Base-by-base conservation (phyloP, 2,113 vertebrate species). In the Mesembrinibis cayennensis region DNA sequence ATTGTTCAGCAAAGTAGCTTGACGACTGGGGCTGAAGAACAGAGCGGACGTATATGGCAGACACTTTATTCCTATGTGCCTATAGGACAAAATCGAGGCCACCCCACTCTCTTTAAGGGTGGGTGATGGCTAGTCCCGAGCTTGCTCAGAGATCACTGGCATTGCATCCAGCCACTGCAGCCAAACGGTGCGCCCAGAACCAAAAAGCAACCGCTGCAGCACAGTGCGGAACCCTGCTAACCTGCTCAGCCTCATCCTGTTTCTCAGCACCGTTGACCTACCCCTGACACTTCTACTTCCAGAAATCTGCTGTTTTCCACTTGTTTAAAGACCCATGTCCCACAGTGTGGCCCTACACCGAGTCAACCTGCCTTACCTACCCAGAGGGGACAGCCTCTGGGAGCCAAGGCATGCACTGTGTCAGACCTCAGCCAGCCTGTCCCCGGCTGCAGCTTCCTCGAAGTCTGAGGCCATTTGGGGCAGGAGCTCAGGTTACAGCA, bases 211-310 rank as follows among this genome's bases (percentile, higher is more conserved):
- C 21, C 0, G 7, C 14, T 0, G 5, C 59, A 40, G n/a, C 38
- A 13, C 0, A 2, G 27, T 2, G 9, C 2, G 1, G 10, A 21
- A 19, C 6, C 25, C 18, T 9, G 7, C 59, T 13, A 22, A 52
- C 36, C n/a, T 26, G 56, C 59, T 47, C 40, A 10, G 42, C 55
- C 67, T 86, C 0, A 0, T 40, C 50, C 30, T 13, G 11, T 25
- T 8, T 2, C 34, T 44, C n/a, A 3, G 71, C 63, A 83, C 15
- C 44, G 6, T 15, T 6, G 2, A 2, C 11, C n/a, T 27, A 29
- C 47, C 16, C 29, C 18, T 16, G 7, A 73, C 59, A 23, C 7
- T 1, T 23, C 69, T 81, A 34, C 50, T 74, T 14, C 78, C 73
- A 66, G 44, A 34, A 62, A 34, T 11, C 50, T 9, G 13, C 49